Conservation (phyloP, 2,113 vertebrate genomes). For the Dasyprocta punctata region DNA sequence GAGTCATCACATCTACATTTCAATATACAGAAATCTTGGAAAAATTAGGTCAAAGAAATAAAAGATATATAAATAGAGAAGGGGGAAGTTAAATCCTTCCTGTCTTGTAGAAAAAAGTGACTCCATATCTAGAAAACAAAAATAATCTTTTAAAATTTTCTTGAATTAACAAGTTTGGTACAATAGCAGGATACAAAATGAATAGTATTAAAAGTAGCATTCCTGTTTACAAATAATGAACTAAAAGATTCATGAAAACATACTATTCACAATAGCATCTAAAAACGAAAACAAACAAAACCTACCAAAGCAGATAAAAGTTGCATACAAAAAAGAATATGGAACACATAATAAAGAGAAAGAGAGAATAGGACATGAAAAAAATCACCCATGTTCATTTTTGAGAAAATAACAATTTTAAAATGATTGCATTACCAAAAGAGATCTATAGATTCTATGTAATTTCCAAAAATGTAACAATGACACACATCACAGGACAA, state of each 20-base stretch:
- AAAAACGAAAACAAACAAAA: neutral
- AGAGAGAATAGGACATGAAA: neutral
- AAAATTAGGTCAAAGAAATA: neutral
- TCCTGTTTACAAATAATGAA: neutral
- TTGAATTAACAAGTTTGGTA: neutral
- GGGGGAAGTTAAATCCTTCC: neutral
- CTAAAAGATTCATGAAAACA: neutral
- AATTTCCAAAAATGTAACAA: no score
- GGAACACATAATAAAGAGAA: neutral
- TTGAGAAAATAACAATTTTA: neutral
- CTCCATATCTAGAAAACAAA: neutral
- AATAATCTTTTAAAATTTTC: neutral
- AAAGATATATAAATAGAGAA: neutral
- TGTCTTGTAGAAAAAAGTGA: neutral
- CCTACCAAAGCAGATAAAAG: neutral
- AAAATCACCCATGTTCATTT: neutral
- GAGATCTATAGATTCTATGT: no score
- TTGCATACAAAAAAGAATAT: neutral
- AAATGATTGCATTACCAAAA: neutral
- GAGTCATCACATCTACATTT: neutral
- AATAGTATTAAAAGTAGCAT: neutral
- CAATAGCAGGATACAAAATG: neutral
- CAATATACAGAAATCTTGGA: neutral
- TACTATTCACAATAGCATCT: neutral
- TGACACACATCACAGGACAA: no score